Conservation (phyloP, 2,113 vertebrate species). For the Rhineura floridana region DNA sequence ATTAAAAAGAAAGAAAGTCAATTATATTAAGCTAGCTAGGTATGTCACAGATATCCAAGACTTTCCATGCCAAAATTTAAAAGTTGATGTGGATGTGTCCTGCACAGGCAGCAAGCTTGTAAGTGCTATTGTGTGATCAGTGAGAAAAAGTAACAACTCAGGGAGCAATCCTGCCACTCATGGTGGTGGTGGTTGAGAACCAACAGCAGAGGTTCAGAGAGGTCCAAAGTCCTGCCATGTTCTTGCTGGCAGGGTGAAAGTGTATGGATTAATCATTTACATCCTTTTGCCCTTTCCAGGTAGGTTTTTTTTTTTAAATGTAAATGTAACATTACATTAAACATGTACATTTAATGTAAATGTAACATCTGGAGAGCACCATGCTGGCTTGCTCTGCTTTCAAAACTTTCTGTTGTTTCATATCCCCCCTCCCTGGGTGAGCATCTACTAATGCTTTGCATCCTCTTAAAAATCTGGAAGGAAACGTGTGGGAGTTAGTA, state of each 20-base stretch:
- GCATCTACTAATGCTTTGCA: neutral
- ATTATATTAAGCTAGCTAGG: neutral
- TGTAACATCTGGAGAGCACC: no score
- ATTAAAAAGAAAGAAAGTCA: neutral
- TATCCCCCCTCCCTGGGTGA: neutral
- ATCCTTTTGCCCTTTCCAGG: neutral
- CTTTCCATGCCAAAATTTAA: neutral
- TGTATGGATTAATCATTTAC: no score
- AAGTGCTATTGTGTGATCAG: neutral
- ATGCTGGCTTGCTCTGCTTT: no score
- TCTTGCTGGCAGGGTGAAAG: no score
- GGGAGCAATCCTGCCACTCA: no score
- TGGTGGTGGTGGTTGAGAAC: no score
- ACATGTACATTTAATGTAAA: no score
- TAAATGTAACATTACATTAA: neutral
- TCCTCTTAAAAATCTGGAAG: neutral
- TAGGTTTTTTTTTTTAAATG: neutral
- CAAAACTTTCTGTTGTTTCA: neutral
- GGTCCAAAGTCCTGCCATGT: no score
- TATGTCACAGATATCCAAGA: neutral
- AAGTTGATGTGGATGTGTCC: neutral
- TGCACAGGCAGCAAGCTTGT: neutral
- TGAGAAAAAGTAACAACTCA: neutral
- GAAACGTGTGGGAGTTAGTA: slow-evolving; percentile 16
- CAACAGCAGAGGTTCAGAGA: neutral